Base-by-base conservation (phyloP, 1,140 invertebrate species). In the Mizuhopecten yessoensis region DNA sequence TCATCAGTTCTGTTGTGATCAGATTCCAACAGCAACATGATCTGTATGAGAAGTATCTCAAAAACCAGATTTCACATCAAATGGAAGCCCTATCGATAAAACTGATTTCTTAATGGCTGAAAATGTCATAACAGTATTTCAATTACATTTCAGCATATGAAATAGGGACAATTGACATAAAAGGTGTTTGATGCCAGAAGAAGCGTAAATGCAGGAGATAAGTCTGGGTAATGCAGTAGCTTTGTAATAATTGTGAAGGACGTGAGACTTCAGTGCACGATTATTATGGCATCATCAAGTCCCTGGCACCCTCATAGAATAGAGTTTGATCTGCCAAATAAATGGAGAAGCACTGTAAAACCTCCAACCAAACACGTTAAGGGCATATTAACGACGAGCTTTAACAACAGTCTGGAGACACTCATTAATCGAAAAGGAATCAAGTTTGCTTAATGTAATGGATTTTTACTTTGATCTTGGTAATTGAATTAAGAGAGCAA, bases 121-220 rank as follows among this genome's bases (percentile, higher is more conserved):
- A 75, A 75, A 75, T 75, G n/a, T 75, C 57, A 75, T 75, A 75
- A 29, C n/a, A 29, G 57, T 75, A 75, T 23, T 75, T 75, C n/a
- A 75, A 75, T 75, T 75, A 75, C 23, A 75, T 75, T 75, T 75
- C 57, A 75, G 57, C 57, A 29, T 75, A 29, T 75, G 57, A 75
- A 75, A 75, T 29, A 29, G n/a, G 29, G 17, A 29, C 57, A 75
- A 29, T 75, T 75, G 1, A 7, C 57, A 75, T 75, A 75, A 75
- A 75, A 75, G 11, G 57, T 29, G 57, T 75, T 75, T 29, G n/a
- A 75, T 75, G 57, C 57, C 57, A 75, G n/a, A 5, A 75, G 23
- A 29, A 75, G n/a, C 23, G 29, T 75, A 75, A 75, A 75, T 11
- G n/a, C 3, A 29, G 5, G 23, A n/a, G 57, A 75, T n/a, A 75